Percentiles rank a stretch among this genome's conserved stretches.
Conservation (phyloP, 2,888 invertebrate genomes). For the Meta bourneti region DNA sequence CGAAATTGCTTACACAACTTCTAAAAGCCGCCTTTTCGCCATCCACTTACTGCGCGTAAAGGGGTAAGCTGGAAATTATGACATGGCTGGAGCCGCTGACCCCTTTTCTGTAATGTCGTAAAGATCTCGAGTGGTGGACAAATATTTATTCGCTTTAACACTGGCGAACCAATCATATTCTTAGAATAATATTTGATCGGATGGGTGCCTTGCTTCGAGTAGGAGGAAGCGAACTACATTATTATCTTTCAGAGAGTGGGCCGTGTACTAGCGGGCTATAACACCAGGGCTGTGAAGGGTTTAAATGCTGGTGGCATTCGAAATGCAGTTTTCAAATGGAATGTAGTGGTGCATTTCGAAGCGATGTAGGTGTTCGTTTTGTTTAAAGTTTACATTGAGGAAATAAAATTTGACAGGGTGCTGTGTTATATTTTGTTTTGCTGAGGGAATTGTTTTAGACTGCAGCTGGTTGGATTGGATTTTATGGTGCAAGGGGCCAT, state of each 20-base stretch:
- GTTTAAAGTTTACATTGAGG: no score
- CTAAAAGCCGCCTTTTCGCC: not conserved
- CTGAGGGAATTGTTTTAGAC: no score
- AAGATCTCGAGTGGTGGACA: constrained; percentile 51
- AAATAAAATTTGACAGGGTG: no score
- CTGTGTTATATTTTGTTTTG: no score
- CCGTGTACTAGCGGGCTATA: not conserved
- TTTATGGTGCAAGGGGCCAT: no score
- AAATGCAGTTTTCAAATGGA: not conserved
- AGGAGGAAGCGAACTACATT: constrained; percentile 18
- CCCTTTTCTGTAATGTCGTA: constrained; percentile 47
- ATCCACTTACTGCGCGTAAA: not conserved
- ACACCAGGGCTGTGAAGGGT: not conserved
- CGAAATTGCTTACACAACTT: constrained; percentile 11
- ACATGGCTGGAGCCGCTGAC: constrained; percentile 28
- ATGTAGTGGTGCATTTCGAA: not conserved
- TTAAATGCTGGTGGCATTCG: not conserved
- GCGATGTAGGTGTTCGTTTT: not conserved
- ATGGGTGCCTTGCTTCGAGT: constrained; percentile 49
- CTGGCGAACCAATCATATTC: constrained; percentile 66
- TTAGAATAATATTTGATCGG: constrained; percentile 69
- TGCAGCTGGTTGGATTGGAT: no score
- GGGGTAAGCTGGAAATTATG: constrained; percentile 54
- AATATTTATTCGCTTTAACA: constrained; percentile 69
- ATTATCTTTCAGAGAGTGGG: constrained; percentile 40